Evolutionary conservation across 2,113 vertebrate genomes (phyloP).

Genomic region (Pogona vitticeps): DNA sequence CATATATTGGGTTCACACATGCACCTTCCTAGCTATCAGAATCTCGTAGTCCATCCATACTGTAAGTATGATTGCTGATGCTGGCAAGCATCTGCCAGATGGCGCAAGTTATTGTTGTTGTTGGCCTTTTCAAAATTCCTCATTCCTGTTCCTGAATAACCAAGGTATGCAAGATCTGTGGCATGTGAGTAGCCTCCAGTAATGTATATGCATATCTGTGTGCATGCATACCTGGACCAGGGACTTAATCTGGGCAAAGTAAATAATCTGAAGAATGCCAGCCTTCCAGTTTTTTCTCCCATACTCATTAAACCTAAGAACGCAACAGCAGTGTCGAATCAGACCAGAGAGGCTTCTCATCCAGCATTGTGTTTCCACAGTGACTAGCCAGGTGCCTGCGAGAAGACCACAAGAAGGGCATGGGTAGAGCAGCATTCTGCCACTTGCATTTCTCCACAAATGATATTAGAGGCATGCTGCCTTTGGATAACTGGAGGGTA

Average conservation of each 20-base stretch:
- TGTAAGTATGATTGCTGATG: not conserved
- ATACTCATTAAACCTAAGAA: not conserved
- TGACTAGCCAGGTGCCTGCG: no score
- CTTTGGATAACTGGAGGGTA: not conserved
- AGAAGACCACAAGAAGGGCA: not conserved
- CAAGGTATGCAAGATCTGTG: not conserved
- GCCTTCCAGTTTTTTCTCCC: not conserved
- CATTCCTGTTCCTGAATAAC: no score
- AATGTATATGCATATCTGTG: no score
- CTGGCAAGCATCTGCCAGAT: no score
- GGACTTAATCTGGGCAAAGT: not conserved
- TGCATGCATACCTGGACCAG: no score
- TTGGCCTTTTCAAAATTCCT: not conserved
- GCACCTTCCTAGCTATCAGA: no score
- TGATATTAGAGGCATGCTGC: not conserved
- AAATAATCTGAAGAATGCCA: not conserved
- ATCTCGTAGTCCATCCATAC: not conserved
- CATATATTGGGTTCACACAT: no score
- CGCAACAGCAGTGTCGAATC: not conserved
- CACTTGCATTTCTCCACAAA: not conserved
- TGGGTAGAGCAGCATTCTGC: not conserved
- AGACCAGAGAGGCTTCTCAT: not conserved
- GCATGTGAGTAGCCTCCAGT: not conserved
- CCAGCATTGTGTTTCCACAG: not conserved
- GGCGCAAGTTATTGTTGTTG: not conserved